A percentile compares a stretch with the other conserved stretches of the same genome.
These are phyloP conservation scores for Artibeus lituratus DNA, from an alignment of 2,797 vertebrate species.

Conservation along the genomic window DNA sequence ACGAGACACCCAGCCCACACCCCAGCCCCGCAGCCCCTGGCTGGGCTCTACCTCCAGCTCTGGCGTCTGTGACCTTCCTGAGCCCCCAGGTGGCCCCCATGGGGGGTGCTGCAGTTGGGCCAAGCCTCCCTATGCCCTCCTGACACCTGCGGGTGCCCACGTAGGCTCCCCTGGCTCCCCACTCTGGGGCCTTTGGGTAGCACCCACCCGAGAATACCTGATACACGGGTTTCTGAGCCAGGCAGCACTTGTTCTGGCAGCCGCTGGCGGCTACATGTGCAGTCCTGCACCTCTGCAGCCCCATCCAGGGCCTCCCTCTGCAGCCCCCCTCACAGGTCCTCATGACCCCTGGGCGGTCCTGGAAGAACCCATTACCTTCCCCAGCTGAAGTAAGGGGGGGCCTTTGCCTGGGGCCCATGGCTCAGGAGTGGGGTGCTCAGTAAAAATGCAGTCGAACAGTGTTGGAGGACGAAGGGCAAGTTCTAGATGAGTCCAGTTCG, in stretches of 20 bases:
- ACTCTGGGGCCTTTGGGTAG: neutral
- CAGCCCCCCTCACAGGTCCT: neutral
- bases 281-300: neutral
- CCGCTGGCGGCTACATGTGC: neutral
- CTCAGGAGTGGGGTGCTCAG: neutral
- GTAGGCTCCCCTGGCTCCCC: neutral
- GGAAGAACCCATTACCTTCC: too few relatives aligned
- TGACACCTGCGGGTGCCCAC: accelerated
- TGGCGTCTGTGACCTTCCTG: neutral
- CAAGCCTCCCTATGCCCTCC: neutral
- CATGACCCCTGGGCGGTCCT: neutral
- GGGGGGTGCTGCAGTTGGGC: neutral
- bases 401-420: too few relatives aligned
- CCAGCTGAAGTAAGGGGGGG: neutral
- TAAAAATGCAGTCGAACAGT: neutral
- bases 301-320: accelerated
- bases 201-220: neutral
- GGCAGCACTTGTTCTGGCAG: neutral
- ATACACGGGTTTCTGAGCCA: neutral
- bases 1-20: neutral
- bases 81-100: neutral
- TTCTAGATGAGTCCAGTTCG: neutral
- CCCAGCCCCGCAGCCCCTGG: neutral
- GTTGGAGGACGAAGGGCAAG: neutral
- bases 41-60: too few relatives aligned